Conservation (phyloP, 2,888 invertebrate genomes). For the Calameuta pallipes region DNA sequence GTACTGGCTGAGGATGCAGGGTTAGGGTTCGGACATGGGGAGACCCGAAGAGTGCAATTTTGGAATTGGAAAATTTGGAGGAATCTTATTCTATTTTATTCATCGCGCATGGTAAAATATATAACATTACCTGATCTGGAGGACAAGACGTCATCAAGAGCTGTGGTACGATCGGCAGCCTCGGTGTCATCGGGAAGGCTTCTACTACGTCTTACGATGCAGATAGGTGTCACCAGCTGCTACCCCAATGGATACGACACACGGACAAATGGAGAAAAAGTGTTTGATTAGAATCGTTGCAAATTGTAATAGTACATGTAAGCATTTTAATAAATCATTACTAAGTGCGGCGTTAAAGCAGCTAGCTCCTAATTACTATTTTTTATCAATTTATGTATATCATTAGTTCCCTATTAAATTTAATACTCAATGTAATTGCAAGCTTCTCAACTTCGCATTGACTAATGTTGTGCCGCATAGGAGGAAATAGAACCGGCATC, state of each 20-base stretch:
- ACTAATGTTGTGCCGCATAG: too few species aligned
- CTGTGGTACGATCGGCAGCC: slow-evolving; percentile 45
- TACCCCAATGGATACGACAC: background rate
- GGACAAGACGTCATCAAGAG: slow-evolving; percentile 53
- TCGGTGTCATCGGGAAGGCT: slow-evolving; percentile 56
- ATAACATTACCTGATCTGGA: slow-evolving; percentile 49
- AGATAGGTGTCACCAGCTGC: slow-evolving; percentile 52
- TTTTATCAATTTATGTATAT: too few species aligned
- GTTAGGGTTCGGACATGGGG: slow-evolving; percentile 27
- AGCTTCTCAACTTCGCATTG: too few species aligned
- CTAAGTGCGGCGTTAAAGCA: too few species aligned
- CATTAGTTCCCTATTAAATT: too few species aligned
- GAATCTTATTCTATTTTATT: background rate
- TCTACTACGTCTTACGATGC: slow-evolving; percentile 53
- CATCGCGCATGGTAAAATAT: background rate
- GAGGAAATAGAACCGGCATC: too few species aligned
- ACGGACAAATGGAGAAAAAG: slow-evolving; percentile 12
- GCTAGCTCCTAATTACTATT: too few species aligned
- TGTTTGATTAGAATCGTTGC: slow-evolving; percentile 3
- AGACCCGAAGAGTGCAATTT: slow-evolving; percentile 29
- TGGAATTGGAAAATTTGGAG: slow-evolving; percentile 11
- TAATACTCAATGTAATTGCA: too few species aligned
- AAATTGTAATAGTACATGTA: background rate
- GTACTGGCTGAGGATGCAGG: slow-evolving; percentile 28
- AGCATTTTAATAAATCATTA: too few species aligned